phyloP scores from a whole-genome alignment of 2,113 vertebrate species.

The Prietella phreatophila region DNA sequence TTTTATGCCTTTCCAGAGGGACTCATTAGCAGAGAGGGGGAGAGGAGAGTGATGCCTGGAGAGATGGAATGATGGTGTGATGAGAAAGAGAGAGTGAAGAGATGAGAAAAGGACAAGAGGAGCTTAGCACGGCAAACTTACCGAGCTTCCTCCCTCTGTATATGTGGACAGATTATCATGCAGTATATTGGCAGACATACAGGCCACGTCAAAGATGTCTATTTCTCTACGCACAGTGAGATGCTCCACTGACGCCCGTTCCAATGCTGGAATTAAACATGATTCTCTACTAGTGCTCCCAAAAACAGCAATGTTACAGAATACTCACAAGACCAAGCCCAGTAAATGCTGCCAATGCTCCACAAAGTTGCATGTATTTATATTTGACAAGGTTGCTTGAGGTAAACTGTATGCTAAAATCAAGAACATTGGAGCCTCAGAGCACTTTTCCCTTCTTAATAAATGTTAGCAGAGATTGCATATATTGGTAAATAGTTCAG shows the following conservation, averaged over 20 bases:
- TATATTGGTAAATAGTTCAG: neutral
- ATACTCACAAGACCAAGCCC: constrained; percentile 32
- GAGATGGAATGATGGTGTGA: constrained; percentile 33
- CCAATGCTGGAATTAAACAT: constrained; percentile 43
- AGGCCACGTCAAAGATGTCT: constrained; percentile 48
- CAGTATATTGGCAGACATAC: constrained; percentile 35
- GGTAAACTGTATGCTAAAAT: constrained; percentile 38
- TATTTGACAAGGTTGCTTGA: constrained; percentile 42
- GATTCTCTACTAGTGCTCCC: constrained; percentile 37
- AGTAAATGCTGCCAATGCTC: constrained; percentile 42
- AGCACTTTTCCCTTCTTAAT: constrained; percentile 23
- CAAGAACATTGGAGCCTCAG: neutral
- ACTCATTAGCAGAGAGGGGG: constrained; percentile 50
- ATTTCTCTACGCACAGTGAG: constrained; percentile 28
- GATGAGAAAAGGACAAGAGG: neutral
- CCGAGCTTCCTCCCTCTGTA: constrained; percentile 7
- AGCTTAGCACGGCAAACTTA: constrained; percentile 20
- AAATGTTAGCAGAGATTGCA: constrained; percentile 11
- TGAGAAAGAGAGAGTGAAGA: constrained; percentile 15
- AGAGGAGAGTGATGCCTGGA: neutral
- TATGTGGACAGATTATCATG: constrained; percentile 44
- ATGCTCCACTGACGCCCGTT: constrained; percentile 42
- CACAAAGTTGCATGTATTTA: constrained; percentile 41
- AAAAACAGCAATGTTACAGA: constrained; percentile 51
- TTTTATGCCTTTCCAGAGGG: constrained; percentile 56